Percentiles rank a stretch among this genome's conserved stretches.
Evolutionary conservation across 2,113 vertebrate genomes (phyloP).

Genomic region (Neolamprologus kungweensis): DNA sequence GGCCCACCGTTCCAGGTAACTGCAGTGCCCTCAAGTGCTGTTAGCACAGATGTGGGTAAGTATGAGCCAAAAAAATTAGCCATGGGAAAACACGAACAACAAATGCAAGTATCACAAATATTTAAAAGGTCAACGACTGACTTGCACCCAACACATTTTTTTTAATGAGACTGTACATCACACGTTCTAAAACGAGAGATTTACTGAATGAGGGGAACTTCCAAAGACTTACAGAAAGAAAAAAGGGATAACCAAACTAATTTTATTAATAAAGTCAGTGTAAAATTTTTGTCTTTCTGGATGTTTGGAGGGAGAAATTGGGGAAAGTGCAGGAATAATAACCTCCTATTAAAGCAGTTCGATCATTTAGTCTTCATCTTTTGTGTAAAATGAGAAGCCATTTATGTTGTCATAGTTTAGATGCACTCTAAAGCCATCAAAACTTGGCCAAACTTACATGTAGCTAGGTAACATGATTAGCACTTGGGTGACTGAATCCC

Average conservation of each 20-base stretch:
- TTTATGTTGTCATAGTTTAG: not conserved
- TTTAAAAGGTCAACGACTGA: not conserved
- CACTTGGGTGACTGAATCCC: not conserved
- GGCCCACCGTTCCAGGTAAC: not conserved
- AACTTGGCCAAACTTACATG: not conserved
- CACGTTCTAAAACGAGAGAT: rapidly evolving
- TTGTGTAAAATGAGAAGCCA: not conserved
- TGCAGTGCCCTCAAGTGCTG: not conserved
- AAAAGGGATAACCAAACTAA: not conserved
- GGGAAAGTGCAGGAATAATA: not conserved
- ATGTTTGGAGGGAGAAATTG: not conserved
- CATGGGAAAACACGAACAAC: not conserved
- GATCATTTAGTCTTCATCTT: not conserved
- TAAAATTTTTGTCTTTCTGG: not conserved
- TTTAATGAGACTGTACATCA: not conserved
- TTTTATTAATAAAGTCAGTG: not conserved
- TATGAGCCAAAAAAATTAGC: not conserved
- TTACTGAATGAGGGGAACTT: not conserved
- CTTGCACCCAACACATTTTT: not conserved
- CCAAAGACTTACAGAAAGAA: not conserved
- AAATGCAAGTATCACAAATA: not conserved
- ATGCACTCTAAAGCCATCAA: not conserved
- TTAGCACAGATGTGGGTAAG: not conserved
- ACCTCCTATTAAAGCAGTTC: not conserved
- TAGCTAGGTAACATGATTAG: not conserved